A percentile compares a stretch with the other conserved stretches of the same genome.
Conservation (phyloP, 2,888 invertebrate genomes). For the Carabus problematicus region DNA sequence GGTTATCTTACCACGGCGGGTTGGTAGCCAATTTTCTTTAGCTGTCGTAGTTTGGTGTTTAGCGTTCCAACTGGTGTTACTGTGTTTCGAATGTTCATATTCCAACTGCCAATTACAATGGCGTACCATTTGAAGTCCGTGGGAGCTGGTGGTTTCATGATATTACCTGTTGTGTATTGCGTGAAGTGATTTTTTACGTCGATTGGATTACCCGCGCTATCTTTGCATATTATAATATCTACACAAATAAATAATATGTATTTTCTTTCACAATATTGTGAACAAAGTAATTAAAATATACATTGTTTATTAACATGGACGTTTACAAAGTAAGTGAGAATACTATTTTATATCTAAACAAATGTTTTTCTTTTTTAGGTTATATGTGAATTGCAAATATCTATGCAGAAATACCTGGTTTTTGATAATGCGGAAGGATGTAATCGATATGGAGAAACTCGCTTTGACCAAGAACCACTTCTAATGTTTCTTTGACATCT, state of each 20-base stretch:
- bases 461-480: slow-evolving; percentile 61
- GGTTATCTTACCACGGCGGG: slow-evolving; percentile 62
- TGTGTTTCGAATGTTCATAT: slow-evolving; percentile 64
- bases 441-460: slow-evolving; percentile 64
- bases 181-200: slow-evolving; percentile 61
- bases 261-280: not conserved
- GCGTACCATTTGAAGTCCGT: slow-evolving; percentile 62
- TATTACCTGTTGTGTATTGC: slow-evolving; percentile 62
- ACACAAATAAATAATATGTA: slow-evolving; percentile 37
- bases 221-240: slow-evolving; percentile 57
- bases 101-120: slow-evolving; percentile 68
- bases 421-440: slow-evolving; percentile 72
- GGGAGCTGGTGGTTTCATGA: slow-evolving; percentile 51
- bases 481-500: slow-evolving; percentile 63
- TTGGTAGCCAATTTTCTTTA: slow-evolving; percentile 67
- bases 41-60: slow-evolving; percentile 69
- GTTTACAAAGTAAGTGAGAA: too few relatives aligned
- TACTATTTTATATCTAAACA: too few relatives aligned
- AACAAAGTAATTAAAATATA: slow-evolving; percentile 14
- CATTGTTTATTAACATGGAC: too few relatives aligned
- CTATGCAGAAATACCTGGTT: slow-evolving; percentile 61
- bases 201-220: slow-evolving; percentile 64
- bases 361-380: too few relatives aligned
- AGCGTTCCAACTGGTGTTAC: slow-evolving; percentile 65
- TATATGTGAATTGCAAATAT: too few relatives aligned